Base-by-base conservation (phyloP, 2,113 vertebrate genomes). In the Sarotherodon lohbergeri region DNA sequence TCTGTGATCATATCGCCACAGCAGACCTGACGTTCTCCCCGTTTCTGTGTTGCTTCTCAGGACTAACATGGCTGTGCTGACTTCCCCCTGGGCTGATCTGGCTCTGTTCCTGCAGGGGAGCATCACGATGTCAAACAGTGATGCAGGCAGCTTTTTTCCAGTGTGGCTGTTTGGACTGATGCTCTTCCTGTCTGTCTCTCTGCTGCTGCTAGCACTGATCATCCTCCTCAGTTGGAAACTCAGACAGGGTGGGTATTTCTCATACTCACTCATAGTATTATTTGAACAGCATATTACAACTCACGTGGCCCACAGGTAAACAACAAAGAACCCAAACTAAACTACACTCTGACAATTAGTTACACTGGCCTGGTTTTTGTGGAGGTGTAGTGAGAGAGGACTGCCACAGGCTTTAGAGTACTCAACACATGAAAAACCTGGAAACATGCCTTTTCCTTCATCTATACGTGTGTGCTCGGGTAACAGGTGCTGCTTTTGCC, bases 141-240 rank as follows among this genome's bases (percentile, higher is more conserved):
- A 85, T 22, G 55, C 66, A 1, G 84, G 59, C 84, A 36, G 66
- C 80, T 73, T 82, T 32, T 55, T 87, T 32, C 88, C 86, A 54
- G 16, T 92, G 29, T 93, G 91, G 84, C 46, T 93, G 63, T 48
- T 92, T 0, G 76, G 57, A 36, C 71, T 92, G 83, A 52, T 91
- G 81, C 81, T 94, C 14, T 96, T 96, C 59, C 52, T 94, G 84
- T 80, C 91, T 1, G 91, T 95, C 71, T 89, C 73, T 82, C 41
- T 93, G 34, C 87, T 96, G 80, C 90, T 96, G 82, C 84, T 94
- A 68, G 93, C 93, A 7, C 86, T 95, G 52, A 87, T 94, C 1
- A 6, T 92, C 80, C 95, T 85, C 86, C 17, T 95, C 59, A 81
- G 80, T 85, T 95, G 94, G 95, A 95, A 95, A n/a, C 89, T 95